phyloP scores from a whole-genome alignment of 2,888 invertebrate genomes.

The Tricholauxania praeusta region DNA sequence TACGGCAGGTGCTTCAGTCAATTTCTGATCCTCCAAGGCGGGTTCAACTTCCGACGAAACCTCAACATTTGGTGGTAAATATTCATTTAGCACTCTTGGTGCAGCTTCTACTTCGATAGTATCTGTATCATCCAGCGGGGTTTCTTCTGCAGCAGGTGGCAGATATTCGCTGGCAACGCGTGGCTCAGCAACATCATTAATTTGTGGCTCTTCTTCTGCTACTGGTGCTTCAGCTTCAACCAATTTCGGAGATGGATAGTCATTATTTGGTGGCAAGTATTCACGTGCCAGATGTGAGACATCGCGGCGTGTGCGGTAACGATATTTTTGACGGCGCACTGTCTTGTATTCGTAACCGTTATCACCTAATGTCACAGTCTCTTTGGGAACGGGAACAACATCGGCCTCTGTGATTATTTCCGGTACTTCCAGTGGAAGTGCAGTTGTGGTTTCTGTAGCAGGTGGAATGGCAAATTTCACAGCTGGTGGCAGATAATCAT shows the following conservation, averaged over 20 bases:
- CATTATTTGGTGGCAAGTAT: constrained; percentile 50
- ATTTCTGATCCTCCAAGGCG: neutral
- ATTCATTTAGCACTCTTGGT: no score
- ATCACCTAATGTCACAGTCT: constrained; percentile 45
- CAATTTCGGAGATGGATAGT: constrained; percentile 29
- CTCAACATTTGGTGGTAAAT: neutral
- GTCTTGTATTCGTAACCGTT: constrained; percentile 57
- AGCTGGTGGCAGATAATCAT: constrained; percentile 48
- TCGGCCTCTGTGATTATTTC: constrained; percentile 33
- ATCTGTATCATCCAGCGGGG: constrained; percentile 30
- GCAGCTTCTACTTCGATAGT: no score
- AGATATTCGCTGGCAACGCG: constrained; percentile 47
- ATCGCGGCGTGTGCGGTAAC: constrained; percentile 57
- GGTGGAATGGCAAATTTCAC: neutral
- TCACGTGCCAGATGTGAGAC: constrained; percentile 55
- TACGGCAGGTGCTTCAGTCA: constrained; percentile 36
- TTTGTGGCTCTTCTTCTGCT: constrained; percentile 13
- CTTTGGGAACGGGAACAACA: constrained; percentile 28
- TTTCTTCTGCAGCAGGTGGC: constrained; percentile 51
- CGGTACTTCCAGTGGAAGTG: neutral
- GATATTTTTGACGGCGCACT: constrained; percentile 54
- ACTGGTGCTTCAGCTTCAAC: constrained; percentile 7
- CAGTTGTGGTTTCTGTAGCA: constrained; percentile 1
- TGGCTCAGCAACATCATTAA: neutral
- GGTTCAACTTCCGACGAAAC: neutral